These are phyloP conservation scores for Carlito syrichta DNA, from an alignment of 2,113 vertebrate genomes.

Conservation along the genomic window DNA sequence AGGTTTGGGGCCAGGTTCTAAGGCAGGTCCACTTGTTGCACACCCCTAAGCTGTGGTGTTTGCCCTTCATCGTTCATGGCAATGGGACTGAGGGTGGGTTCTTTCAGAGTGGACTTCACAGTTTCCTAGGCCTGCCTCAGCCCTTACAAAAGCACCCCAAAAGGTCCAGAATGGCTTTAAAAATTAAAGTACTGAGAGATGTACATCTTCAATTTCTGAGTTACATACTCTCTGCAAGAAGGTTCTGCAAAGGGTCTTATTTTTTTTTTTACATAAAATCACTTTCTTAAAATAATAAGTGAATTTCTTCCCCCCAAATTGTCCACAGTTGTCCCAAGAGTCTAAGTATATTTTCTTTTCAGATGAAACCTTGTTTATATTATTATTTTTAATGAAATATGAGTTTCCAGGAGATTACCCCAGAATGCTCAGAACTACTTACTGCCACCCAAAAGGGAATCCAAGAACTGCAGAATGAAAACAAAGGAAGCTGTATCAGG, in stretches of 20 bases:
- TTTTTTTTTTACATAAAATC: neutral
- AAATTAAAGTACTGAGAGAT: neutral
- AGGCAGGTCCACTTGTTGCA: too few relatives aligned
- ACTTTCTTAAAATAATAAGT: neutral
- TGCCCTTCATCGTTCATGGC: neutral
- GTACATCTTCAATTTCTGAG: neutral
- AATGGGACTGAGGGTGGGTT: fast-evolving
- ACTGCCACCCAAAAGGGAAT: neutral
- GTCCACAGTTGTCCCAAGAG: neutral
- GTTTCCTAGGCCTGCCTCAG: neutral
- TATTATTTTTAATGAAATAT: neutral
- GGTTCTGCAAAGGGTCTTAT: neutral
- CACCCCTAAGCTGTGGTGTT: neutral
- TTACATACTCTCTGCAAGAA: neutral
- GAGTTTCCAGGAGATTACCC: neutral
- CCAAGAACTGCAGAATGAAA: neutral
- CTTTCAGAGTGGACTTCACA: neutral
- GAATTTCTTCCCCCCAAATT: neutral
- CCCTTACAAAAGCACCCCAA: neutral
- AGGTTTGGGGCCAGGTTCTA: too few relatives aligned
- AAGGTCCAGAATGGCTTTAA: neutral
- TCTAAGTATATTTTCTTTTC: neutral
- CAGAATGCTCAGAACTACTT: neutral
- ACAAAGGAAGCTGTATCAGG: neutral
- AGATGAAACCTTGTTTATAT: neutral